Evolutionary conservation across 2,797 vertebrate species (phyloP).

Genomic region (Eutrigla gurnardus): DNA sequence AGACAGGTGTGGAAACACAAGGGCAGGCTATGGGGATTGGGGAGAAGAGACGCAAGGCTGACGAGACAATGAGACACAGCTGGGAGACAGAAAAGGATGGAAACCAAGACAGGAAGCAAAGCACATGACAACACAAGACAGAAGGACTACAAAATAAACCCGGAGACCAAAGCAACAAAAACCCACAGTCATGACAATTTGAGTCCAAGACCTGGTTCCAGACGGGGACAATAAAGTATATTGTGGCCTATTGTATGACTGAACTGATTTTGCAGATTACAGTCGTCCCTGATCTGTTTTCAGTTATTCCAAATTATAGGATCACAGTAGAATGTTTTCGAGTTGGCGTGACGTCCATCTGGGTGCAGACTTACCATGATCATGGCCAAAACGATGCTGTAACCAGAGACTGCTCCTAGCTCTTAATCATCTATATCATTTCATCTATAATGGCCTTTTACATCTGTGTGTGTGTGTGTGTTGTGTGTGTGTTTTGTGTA

Average conservation of each 20-base stretch:
- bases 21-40: too few relatives aligned
- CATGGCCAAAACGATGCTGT: background rate
- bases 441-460: background rate
- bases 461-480: background rate
- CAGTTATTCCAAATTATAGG: background rate
- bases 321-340: background rate
- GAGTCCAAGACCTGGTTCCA: background rate
- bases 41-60: too few relatives aligned
- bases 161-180: too few relatives aligned
- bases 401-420: background rate
- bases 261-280: background rate
- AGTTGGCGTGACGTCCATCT: background rate
- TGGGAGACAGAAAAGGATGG: too few relatives aligned
- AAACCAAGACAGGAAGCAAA: too few relatives aligned
- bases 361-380: background rate
- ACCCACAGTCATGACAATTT: too few relatives aligned
- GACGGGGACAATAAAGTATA: background rate
- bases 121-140: too few relatives aligned
- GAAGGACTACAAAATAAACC: too few relatives aligned
- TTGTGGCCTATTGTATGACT: background rate
- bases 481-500: slow-evolving; percentile 7
- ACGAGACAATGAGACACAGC: too few relatives aligned
- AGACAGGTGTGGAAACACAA: too few relatives aligned
- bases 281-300: background rate
- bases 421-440: background rate